Evolutionary conservation across 2,797 vertebrate species (phyloP).

Genomic region (Craterocephalus amniculus): DNA sequence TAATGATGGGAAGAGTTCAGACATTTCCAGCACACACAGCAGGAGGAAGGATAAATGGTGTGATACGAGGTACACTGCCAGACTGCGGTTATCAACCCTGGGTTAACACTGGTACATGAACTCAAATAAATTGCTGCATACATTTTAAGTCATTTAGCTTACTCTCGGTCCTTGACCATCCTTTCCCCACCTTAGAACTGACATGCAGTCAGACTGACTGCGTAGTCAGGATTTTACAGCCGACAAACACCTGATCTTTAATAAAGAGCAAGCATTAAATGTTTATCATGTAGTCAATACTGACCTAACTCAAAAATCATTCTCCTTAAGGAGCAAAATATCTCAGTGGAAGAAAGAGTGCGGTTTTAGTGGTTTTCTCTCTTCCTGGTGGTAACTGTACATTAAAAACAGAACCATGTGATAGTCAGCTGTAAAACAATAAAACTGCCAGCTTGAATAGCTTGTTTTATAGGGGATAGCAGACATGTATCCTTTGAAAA

Average conservation of each 20-base stretch:
- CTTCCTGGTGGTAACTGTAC: conserved; percentile 21
- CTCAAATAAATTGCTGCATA: not conserved
- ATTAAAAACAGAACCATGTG: conserved; percentile 12
- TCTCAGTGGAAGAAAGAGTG: conserved; percentile 29
- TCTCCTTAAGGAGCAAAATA: conserved; percentile 28
- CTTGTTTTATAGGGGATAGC: conserved; percentile 23
- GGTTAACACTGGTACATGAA: not conserved
- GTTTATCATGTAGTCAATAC: conserved; percentile 28
- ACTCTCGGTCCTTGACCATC: not conserved
- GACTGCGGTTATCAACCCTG: not conserved
- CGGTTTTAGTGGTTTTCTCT: conserved; percentile 30
- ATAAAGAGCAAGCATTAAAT: conserved; percentile 18
- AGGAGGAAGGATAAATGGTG: not conserved
- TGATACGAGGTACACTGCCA: not conserved
- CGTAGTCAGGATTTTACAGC: conserved; percentile 13
- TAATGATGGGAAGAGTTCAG: too few species aligned
- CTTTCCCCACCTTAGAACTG: not conserved
- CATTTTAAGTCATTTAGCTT: not conserved
- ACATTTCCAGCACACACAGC: not conserved
- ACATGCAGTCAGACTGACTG: not conserved
- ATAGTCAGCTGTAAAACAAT: conserved; percentile 30
- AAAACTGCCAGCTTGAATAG: conserved; percentile 18
- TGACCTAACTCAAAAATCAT: conserved; percentile 20
- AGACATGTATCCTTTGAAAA: conserved; percentile 11
- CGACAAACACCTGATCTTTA: conserved; percentile 18